Conservation (phyloP, 2,888 invertebrate genomes). For the Pycnomerus fuliginosus region DNA sequence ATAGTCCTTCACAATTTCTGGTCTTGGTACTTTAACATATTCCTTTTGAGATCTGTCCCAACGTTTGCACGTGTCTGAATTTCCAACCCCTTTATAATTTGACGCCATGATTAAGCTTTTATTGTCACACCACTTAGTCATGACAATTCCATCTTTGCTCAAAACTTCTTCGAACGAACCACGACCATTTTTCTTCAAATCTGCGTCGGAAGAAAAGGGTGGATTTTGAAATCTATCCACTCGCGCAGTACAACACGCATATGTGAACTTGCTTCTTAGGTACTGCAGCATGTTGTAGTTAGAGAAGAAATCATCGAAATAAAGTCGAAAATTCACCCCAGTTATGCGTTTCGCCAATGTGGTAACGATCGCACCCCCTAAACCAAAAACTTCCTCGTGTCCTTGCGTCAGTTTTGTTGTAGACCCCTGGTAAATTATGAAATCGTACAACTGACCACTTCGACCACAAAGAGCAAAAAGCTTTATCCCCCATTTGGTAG, state of each 20-base stretch:
- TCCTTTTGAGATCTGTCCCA: neutral
- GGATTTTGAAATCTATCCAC: neutral
- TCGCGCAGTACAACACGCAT: neutral
- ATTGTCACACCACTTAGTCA: neutral
- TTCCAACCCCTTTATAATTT: neutral
- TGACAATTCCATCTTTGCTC: neutral
- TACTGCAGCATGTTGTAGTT: neutral
- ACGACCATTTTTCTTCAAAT: neutral
- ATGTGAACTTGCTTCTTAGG: neutral
- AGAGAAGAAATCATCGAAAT: neutral
- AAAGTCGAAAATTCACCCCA: neutral
- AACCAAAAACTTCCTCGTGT: too few relatives aligned
- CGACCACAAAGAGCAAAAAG: neutral
- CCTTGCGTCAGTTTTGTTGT: too few relatives aligned
- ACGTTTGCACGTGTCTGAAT: neutral
- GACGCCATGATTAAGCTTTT: neutral
- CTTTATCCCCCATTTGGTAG: neutral
- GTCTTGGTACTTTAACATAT: neutral
- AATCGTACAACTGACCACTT: neutral
- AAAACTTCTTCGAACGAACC: neutral
- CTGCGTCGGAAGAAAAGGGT: neutral
- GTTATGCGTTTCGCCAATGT: neutral
- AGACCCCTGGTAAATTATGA: neutral
- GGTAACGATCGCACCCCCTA: neutral
- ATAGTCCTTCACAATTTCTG: neutral